Conservation (phyloP, 2,888 invertebrate species). For the Phengaris alcon region DNA sequence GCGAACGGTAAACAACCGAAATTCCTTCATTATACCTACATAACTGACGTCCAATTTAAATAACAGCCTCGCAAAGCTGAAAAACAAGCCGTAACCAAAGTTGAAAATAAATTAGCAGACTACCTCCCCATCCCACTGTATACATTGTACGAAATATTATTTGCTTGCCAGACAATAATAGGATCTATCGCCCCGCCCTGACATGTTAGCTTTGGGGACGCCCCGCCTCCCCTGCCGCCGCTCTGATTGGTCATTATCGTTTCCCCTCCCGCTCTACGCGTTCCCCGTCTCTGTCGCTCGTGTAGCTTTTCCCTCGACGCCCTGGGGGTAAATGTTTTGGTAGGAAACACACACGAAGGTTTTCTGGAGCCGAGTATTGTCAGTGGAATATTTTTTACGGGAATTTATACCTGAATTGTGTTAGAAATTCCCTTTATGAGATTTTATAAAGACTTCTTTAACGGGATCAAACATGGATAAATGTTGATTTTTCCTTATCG, state of each 20-base stretch:
- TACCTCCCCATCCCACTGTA: slow-evolving; percentile 76
- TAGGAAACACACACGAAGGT: slow-evolving; percentile 78
- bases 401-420: slow-evolving; percentile 76
- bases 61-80: slow-evolving; percentile 79
- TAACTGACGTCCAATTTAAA: slow-evolving; percentile 78
- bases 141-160: slow-evolving; percentile 87
- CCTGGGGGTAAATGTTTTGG: slow-evolving; percentile 79
- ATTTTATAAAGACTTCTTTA: slow-evolving; percentile 65
- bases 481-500: slow-evolving; percentile 9
- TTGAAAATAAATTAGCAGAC: slow-evolving; percentile 78
- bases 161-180: slow-evolving; percentile 83
- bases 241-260: slow-evolving; percentile 56
- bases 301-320: slow-evolving; percentile 75
- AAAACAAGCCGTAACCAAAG: slow-evolving; percentile 79
- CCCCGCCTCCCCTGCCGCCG: slow-evolving; percentile 59
- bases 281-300: slow-evolving; percentile 51
- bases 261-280: slow-evolving; percentile 45
- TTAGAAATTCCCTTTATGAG: slow-evolving; percentile 75
- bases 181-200: slow-evolving; percentile 77
- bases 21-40: slow-evolving; percentile 73
- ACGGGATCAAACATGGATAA: slow-evolving; percentile 52
- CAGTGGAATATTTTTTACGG: slow-evolving; percentile 72
- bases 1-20: slow-evolving; percentile 50
- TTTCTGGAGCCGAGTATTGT: slow-evolving; percentile 73
- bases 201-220: slow-evolving; percentile 75